Evolutionary conservation across 2,797 vertebrate species (phyloP).

Genomic region (Epinephelus coioides): DNA sequence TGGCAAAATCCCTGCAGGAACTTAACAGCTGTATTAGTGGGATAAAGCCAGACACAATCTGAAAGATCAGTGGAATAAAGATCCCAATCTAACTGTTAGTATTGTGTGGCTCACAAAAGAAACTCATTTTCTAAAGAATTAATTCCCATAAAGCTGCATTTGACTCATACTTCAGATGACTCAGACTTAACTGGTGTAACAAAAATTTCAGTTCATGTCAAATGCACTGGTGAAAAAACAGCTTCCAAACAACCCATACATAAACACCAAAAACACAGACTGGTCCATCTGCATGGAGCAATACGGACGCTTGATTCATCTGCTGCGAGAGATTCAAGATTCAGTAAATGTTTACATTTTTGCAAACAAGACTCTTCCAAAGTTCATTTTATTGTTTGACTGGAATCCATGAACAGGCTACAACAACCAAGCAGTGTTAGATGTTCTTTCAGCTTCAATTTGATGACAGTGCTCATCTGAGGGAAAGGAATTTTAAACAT

Average conservation of each 20-base stretch:
- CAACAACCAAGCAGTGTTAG: not conserved
- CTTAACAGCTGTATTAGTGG: slow-evolving; percentile 53
- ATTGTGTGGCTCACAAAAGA: slow-evolving; percentile 2
- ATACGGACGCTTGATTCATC: not conserved
- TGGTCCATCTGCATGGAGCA: not conserved
- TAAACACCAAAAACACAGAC: slow-evolving; percentile 3
- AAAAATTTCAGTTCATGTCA: not conserved
- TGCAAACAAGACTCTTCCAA: not conserved
- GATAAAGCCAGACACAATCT: slow-evolving; percentile 50
- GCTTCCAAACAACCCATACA: not conserved
- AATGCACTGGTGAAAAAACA: not conserved
- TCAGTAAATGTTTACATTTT: not conserved
- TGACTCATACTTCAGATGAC: slow-evolving; percentile 1
- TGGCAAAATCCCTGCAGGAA: slow-evolving; percentile 61
- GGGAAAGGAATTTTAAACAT: not conserved
- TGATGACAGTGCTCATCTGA: not conserved
- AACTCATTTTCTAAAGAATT: not conserved
- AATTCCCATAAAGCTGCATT: not conserved
- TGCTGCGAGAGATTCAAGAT: not conserved
- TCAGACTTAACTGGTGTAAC: not conserved
- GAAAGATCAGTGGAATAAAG: slow-evolving; percentile 46
- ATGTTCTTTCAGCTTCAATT: not conserved
- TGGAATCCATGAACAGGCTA: not conserved
- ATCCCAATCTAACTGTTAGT: not conserved
- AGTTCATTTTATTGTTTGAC: not conserved